Base-by-base conservation (phyloP, 2,888 invertebrate species). In the Hemicrepidius hirtus region DNA sequence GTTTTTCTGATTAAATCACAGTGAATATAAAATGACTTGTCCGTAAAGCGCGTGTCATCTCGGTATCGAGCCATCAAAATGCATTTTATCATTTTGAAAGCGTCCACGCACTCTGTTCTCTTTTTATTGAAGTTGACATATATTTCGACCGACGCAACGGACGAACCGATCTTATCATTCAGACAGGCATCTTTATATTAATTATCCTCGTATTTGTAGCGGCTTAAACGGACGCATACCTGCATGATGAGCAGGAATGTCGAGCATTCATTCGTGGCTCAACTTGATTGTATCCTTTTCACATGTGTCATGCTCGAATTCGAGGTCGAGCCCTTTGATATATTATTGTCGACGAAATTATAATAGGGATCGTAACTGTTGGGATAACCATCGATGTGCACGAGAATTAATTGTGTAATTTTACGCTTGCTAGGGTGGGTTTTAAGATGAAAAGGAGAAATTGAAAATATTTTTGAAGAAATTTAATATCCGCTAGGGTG, bases 281-380 rank as follows among this genome's bases (percentile, higher is more conserved):
- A 50, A 6, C 24, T 32, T 6, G 53, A 62, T 44, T 62, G 62
- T 62, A 24, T 62, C 46, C 60, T 46, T 46, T 46, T 32, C 32
- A 50, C 24, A 32, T 40, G 49, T 40, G 40, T 65, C 37, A 50
- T 37, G 35, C 53, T 53, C 50, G 53, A 49, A 65, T 40, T 50
- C 53, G 40, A 65, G 37, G 35, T 65, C 40, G 64, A 50, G 40
- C 50, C 50, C 64, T 65, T 40, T 50, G 37, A 65, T 65, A 53
- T 65, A 65, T 65, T 53, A 49, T 65, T 65, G 64, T 65, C 64
- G 21, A 65, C 50, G 37, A 65, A 65, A 40, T 37, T 50, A 65
- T 65, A 65, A 65, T 65, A n/a, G 50, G 49, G 24, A 37, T 18
- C 35, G 46, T 50, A 35, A 20, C 50, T 50, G 46, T 9, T 46